Percentiles rank a stretch among this genome's conserved stretches.
Evolutionary conservation across 1,140 invertebrate species (phyloP).

Genomic region (Leptoteleia sp.): DNA sequence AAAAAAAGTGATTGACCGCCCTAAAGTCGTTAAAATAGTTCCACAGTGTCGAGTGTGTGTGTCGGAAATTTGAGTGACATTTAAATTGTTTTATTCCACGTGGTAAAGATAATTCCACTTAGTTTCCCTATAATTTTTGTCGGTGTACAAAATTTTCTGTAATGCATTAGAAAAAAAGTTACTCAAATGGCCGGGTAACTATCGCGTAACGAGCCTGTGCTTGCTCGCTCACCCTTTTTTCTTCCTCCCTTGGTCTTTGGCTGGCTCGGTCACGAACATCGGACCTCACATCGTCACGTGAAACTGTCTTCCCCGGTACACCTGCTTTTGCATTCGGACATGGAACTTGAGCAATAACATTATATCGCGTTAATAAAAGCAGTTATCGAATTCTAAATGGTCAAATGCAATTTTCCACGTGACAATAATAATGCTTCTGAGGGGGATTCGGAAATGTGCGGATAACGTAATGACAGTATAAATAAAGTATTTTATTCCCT

Average conservation of each 20-base stretch:
- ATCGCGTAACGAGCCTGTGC: conserved; percentile 69
- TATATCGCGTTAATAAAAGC: too few relatives aligned
- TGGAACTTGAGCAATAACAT: conserved; percentile 18
- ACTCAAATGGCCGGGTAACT: conserved; percentile 69
- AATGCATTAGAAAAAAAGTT: conserved; percentile 54
- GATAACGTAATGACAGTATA: too few relatives aligned
- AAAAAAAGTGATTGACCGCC: neutral
- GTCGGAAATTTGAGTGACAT: conserved; percentile 26
- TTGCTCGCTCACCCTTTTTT: conserved; percentile 65
- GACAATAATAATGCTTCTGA: too few relatives aligned
- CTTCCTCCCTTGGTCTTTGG: conserved; percentile 42
- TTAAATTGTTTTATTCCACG: neutral
- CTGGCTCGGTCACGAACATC: conserved; percentile 71
- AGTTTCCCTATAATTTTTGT: conserved; percentile 18
- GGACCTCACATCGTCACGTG: conserved; percentile 73
- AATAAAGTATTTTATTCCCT: too few relatives aligned
- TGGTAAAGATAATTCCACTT: neutral
- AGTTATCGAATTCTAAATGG: too few relatives aligned
- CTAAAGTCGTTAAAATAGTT: neutral
- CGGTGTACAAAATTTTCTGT: conserved; percentile 8
- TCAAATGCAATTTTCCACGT: too few relatives aligned
- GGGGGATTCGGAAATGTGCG: too few relatives aligned
- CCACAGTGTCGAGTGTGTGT: too few relatives aligned
- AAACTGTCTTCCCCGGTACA: conserved; percentile 62
- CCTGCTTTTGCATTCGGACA: conserved; percentile 49